Evolutionary conservation across 2,797 vertebrate genomes (phyloP).

Genomic region (Bradypus variegatus): DNA sequence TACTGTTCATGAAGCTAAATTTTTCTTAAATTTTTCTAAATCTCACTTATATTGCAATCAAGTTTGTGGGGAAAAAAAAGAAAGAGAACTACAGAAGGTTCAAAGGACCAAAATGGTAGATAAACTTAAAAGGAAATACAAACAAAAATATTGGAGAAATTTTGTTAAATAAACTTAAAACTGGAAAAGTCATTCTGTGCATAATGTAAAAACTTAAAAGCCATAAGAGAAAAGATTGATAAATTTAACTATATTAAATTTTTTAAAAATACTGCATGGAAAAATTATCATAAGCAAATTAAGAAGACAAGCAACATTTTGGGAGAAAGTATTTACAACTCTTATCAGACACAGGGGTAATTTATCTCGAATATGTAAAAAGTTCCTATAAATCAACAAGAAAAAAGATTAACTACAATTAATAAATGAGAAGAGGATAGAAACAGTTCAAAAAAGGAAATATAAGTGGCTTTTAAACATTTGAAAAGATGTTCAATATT

Average conservation of each 20-base stretch:
- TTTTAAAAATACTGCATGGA: not conserved
- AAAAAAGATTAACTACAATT: not conserved
- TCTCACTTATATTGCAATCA: not conserved
- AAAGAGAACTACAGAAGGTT: not conserved
- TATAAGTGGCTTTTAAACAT: not conserved
- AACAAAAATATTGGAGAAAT: not conserved
- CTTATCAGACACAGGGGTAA: not conserved
- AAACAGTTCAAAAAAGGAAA: not conserved
- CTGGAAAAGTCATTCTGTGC: not conserved
- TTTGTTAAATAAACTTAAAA: slow-evolving; percentile 32
- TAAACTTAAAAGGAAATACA: slow-evolving; percentile 7
- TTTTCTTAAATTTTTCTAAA: not conserved
- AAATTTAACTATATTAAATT: not conserved
- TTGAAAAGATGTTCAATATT: not conserved
- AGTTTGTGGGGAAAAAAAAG: not conserved
- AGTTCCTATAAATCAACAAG: not conserved
- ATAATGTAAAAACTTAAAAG: not conserved
- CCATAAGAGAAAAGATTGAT: not conserved
- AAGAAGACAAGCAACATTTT: not conserved
- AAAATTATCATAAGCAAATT: slow-evolving; percentile 8
- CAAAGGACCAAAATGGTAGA: not conserved
- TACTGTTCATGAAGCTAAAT: slow-evolving; percentile 12
- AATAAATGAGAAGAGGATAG: not conserved
- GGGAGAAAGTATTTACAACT: slow-evolving; percentile 23
- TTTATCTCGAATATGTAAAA: not conserved